Evolutionary conservation across 1,140 invertebrate species (phyloP).

Genomic region (Caerostris darwini): DNA sequence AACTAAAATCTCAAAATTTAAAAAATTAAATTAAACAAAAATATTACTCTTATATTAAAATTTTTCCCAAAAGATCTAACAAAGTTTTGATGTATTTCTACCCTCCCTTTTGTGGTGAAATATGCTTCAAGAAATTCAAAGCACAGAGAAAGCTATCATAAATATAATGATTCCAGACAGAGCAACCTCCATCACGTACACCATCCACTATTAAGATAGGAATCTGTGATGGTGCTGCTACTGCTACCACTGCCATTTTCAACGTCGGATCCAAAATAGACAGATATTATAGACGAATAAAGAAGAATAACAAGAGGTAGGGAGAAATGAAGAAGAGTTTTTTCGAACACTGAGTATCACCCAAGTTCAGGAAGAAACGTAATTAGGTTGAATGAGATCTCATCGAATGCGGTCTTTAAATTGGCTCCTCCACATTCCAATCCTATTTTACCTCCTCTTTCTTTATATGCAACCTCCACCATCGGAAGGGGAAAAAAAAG

Average conservation of each 20-base stretch:
- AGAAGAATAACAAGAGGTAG: not conserved
- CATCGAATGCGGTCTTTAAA: constrained; percentile 29
- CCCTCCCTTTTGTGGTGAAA: too few species aligned
- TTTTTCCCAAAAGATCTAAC: too few species aligned
- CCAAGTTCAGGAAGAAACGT: constrained; percentile 7
- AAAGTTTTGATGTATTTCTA: too few species aligned
- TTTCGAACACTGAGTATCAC: not conserved
- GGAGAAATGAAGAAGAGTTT: not conserved
- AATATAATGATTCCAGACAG: not conserved
- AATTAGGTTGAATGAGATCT: constrained; percentile 17
- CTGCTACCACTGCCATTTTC: not conserved
- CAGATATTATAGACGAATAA: not conserved
- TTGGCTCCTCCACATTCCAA: constrained; percentile 7
- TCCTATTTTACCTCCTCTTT: constrained; percentile 12
- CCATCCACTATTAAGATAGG: not conserved
- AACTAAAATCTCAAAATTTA: too few species aligned
- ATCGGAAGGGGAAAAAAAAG: not conserved
- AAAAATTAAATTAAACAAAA: too few species aligned
- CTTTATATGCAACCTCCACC: not conserved
- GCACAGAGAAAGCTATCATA: not conserved
- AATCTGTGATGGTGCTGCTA: not conserved
- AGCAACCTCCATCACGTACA: not conserved
- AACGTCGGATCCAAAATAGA: not conserved
- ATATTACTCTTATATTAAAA: too few species aligned
- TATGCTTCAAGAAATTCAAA: too few species aligned